Conservation (phyloP, 2,113 vertebrate species). For the Uria aalge region DNA sequence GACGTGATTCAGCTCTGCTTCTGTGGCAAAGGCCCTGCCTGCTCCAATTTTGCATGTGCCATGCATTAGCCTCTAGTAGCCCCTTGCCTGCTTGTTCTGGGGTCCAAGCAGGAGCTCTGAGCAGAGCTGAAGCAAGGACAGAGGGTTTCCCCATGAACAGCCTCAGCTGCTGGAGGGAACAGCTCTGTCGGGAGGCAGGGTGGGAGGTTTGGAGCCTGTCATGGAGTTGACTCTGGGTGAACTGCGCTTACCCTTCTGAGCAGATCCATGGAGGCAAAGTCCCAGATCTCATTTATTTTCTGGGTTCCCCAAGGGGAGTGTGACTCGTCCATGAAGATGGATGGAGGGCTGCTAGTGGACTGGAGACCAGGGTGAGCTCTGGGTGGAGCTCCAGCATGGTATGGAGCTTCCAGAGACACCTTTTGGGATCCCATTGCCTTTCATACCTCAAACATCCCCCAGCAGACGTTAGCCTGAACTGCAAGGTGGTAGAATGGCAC, state of each 20-base stretch:
- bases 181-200: neutral
- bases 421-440: neutral
- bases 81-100: neutral
- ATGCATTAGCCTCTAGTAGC: neutral
- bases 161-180: neutral
- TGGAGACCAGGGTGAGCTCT: neutral
- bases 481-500: neutral
- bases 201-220: neutral
- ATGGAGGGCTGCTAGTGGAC: neutral
- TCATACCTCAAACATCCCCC: neutral
- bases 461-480: neutral
- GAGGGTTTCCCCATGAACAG: neutral
- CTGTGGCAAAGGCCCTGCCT: neutral
- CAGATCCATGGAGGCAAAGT: neutral
- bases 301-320: neutral
- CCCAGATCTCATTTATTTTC: neutral
- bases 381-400: neutral
- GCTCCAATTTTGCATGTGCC: neutral
- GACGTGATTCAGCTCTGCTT: neutral
- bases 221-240: neutral
- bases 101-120: neutral
- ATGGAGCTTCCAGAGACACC: neutral
- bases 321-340: neutral
- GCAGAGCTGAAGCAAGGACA: neutral
- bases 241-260: neutral